Conservation (phyloP, 2,113 vertebrate species). For the Zapus hudsonius region DNA sequence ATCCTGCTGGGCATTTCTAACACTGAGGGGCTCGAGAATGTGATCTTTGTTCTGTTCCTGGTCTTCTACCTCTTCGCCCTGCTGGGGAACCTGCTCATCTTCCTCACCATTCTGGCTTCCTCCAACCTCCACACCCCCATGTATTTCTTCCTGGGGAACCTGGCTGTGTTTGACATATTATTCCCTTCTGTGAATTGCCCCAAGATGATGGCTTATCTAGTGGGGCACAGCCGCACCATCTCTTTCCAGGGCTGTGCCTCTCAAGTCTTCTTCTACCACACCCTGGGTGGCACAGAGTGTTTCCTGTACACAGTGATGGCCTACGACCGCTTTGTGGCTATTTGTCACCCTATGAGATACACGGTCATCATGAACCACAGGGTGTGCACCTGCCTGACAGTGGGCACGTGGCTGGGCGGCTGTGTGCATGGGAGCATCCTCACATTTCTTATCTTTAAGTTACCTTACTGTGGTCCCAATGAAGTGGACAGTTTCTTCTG, state of each 20-base stretch:
- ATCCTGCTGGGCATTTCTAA: conserved; percentile 58
- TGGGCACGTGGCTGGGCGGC: conserved; percentile 74
- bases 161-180: conserved; percentile 82
- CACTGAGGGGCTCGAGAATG: conserved; percentile 49
- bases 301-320: conserved; percentile 84
- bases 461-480: conserved; percentile 60
- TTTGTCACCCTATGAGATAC: conserved; percentile 6
- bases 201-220: conserved; percentile 80
- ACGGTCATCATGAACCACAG: conserved; percentile 73
- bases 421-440: conserved; percentile 56
- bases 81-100: conserved; percentile 83
- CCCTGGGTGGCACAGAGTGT: conserved; percentile 62
- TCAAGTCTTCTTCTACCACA: conserved; percentile 82
- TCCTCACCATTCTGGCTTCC: conserved; percentile 75
- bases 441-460: conserved; percentile 50
- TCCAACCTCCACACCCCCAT: conserved; percentile 80
- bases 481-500: conserved; percentile 70
- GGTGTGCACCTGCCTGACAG: neutral
- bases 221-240: conserved; percentile 63
- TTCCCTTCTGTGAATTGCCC: conserved; percentile 83
- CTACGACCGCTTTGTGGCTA: conserved; percentile 72
- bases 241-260: conserved; percentile 80
- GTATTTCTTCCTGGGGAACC: conserved; percentile 84
- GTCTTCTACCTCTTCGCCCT: conserved; percentile 78
- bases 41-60: conserved; percentile 78